Evolutionary conservation across 1,140 invertebrate genomes (phyloP), one percentile per base, ranked within the genome.

Genomic region (Drosophila mayri): DNA sequence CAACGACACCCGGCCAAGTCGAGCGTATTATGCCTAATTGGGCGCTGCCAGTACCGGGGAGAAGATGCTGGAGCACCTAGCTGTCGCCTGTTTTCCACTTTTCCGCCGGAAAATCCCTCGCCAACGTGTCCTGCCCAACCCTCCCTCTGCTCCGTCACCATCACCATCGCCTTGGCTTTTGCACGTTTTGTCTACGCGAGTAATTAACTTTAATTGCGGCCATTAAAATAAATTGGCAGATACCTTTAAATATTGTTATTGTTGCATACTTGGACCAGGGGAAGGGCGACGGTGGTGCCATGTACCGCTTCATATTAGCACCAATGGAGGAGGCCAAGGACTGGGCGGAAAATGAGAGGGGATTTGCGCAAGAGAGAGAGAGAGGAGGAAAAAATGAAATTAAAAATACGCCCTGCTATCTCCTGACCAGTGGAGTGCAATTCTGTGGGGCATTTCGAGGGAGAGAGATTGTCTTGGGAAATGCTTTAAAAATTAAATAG

Each of bases 201-300:
- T 91, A 91, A 91, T 91, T 91, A 91, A 91, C 90, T 91, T 91
- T 91, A 91, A 91, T 91, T 91, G 90, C 84, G 90, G 83, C 85
- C 90, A 91, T 91, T 91, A 91, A 91, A 91, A 91, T 91, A 91
- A 91, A 91, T 91, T 91, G 90, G 84, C 90, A 91, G 85, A 91
- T 91, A 91, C 90, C 90, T 91, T 91, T 91, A 91, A 91, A 91
- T 91, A 91, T 86, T 83, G 86, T 90, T 91, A 91, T 91, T 90
- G 84, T 88, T 90, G 83, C 81, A 88, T 85, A 79, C 88, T 88
- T 85, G 74, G 79, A 22, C 47, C 68, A 25, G 47, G 52, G 38
- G 54, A 41, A 46, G 62, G 62, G 35, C 58, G 47, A 11, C 8
- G 35, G 35, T 25, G 52, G 52, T 25, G 37, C 30, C 32, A 32